These are phyloP conservation scores for Perca flavescens DNA, from an alignment of 2,113 vertebrate genomes.

Conservation along the genomic window DNA sequence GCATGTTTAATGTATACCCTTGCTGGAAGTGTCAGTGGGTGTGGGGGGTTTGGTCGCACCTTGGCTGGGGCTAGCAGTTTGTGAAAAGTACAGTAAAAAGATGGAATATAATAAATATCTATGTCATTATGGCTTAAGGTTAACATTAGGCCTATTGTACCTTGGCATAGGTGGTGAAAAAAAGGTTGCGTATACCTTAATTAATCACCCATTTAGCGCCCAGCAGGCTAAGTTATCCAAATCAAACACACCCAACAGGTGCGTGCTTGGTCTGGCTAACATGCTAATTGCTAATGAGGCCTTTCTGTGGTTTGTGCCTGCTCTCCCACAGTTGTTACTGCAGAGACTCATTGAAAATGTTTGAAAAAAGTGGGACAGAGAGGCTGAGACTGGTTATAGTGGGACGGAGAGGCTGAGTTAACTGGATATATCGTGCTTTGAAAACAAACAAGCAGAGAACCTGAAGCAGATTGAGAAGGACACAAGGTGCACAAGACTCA, in stretches of 20 bases:
- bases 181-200: neutral
- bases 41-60: too few relatives aligned
- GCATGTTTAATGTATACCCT: too few relatives aligned
- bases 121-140: neutral
- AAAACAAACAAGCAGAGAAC: neutral
- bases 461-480: neutral
- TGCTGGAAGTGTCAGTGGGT: too few relatives aligned
- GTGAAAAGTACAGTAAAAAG: neutral
- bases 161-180: neutral
- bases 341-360: neutral
- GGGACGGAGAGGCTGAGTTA: neutral
- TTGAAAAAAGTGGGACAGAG: neutral
- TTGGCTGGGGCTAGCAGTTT: neutral
- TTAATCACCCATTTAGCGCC: neutral
- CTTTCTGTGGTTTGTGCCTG: too few relatives aligned
- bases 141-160: neutral
- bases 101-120: neutral
- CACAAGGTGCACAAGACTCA: neutral
- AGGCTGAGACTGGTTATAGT: too few relatives aligned
- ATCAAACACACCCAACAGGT: slow-evolving; percentile 5
- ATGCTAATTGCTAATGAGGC: neutral
- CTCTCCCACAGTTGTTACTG: too few relatives aligned
- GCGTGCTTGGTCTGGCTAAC: neutral
- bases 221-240: neutral
- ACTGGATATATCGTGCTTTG: neutral